Evolutionary conservation across 2,797 vertebrate genomes (phyloP), one percentile per base, ranked within the genome.

Genomic region (Alca torda): DNA sequence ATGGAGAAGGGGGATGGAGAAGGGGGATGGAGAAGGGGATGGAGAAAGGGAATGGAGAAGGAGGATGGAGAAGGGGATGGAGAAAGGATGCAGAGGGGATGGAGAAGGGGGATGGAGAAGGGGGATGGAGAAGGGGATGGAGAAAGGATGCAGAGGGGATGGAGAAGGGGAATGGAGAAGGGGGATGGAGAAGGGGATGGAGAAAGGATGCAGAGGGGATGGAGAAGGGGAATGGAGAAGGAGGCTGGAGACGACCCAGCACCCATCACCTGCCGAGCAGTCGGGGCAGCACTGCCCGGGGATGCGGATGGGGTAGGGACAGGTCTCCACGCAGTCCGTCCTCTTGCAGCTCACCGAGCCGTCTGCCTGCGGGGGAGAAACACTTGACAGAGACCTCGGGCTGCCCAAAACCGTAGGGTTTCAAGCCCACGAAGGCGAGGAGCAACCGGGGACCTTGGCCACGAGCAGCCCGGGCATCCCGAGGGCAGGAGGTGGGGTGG

Each of bases 281-380:
- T 98, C 98, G 0, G 98, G 98, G 63, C 98, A 98, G 94, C 98
- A 98, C 94, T 98, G 98, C 24, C 98, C 98, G 0, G 98, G 98
- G 80, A 98, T 98, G 76, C 26, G 97, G 91, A 98, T 98, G 16
- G 98, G 98, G 82, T 98, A 97, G 35, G 98, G 98, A 76, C 98
- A 98, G 4, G 97, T 98, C 94, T 98, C 98, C 92, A 98, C 89
- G 1, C 98, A 98, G 28, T 98, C 98, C 5, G 97, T 98, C 94
- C 96, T 97, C 96, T 96, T 97, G 77, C 98, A 98, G 97, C 97
- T 98, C 82, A 98, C 98, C 0, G 97, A 98, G 68, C 98, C 98
- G 2, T 98, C 98, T 92, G 98, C 98, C 98, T 98, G 96, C 65
- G 88, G 90, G 77, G 48, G 93, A 92, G 93, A 93, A 83, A 65